These are phyloP conservation scores for Tetramorium alpestre DNA, from an alignment of 1,140 invertebrate genomes.

Conservation along the genomic window DNA sequence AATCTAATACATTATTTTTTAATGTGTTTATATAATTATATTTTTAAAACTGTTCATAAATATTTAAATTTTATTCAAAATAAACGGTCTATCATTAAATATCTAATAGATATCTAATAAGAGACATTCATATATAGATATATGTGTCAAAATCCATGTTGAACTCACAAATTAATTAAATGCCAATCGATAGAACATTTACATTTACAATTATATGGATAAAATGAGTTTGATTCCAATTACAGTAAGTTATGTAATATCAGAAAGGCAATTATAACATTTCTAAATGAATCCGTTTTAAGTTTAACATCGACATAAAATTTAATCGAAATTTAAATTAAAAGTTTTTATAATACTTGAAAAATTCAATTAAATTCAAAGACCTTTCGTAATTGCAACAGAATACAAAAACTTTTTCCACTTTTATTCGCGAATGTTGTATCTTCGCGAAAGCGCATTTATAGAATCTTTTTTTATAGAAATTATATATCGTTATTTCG, in stretches of 20 bases:
- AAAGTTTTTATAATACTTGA: neutral
- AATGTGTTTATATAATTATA: neutral
- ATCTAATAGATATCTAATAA: neutral
- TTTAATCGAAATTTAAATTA: neutral
- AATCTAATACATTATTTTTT: no score
- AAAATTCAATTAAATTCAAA: neutral
- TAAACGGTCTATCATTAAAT: neutral
- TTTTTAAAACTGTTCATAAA: neutral
- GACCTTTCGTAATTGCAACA: neutral
- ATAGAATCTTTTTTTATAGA: neutral
- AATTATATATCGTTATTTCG: neutral
- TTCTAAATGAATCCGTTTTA: neutral
- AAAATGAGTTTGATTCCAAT: neutral
- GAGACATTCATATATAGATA: neutral
- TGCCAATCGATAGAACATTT: neutral
- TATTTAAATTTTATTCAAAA: neutral
- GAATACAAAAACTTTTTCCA: neutral
- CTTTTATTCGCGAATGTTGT: constrained; percentile 12
- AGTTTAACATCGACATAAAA: neutral
- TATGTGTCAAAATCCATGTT: neutral
- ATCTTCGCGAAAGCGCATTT: neutral
- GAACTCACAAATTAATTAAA: neutral
- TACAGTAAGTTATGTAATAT: neutral
- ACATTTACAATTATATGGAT: neutral
- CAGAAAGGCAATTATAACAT: neutral